A percentile compares a stretch with the other conserved stretches of the same genome.
These are phyloP conservation scores for Acrocephalus kingi DNA, from an alignment of 2,113 vertebrate genomes.

Conservation along the genomic window DNA sequence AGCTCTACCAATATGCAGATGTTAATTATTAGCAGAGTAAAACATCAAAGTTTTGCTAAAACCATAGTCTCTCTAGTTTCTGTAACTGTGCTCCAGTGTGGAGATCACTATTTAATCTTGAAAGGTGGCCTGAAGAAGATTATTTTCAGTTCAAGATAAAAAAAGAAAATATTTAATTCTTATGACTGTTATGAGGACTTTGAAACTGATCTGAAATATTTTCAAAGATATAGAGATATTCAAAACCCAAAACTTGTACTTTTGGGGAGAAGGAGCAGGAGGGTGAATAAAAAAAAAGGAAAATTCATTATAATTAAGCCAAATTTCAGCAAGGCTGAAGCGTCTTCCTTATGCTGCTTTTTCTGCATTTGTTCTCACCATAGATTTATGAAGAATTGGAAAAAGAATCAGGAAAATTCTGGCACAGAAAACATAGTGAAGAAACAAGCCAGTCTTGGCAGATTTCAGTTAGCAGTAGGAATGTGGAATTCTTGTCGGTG, in stretches of 20 bases:
- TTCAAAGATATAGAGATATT: constrained; percentile 3
- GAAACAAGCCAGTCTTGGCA: constrained; percentile 65
- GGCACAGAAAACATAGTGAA: constrained; percentile 47
- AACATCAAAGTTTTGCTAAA: neutral
- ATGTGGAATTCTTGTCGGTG: constrained; percentile 48
- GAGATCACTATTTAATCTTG: neutral
- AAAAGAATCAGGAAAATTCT: constrained; percentile 67
- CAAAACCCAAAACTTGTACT: constrained; percentile 31
- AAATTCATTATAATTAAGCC: constrained; percentile 54
- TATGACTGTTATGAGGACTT: neutral
- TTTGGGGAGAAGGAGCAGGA: constrained; percentile 53
- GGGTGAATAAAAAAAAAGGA: constrained; percentile 32
- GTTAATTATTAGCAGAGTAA: neutral
- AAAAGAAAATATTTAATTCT: neutral
- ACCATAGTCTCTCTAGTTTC: neutral
- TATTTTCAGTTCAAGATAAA: neutral
- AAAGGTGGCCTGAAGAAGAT: neutral
- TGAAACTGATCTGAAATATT: constrained; percentile 29
- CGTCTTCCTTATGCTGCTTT: constrained; percentile 62
- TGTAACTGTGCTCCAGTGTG: neutral
- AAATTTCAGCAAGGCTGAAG: constrained; percentile 58
- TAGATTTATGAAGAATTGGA: constrained; percentile 54
- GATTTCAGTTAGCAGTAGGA: constrained; percentile 60
- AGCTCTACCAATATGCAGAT: neutral
- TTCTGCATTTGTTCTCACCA: constrained; percentile 67